phyloP scores from a whole-genome alignment of 1,140 invertebrate genomes.

The Coelopa frigida region DNA sequence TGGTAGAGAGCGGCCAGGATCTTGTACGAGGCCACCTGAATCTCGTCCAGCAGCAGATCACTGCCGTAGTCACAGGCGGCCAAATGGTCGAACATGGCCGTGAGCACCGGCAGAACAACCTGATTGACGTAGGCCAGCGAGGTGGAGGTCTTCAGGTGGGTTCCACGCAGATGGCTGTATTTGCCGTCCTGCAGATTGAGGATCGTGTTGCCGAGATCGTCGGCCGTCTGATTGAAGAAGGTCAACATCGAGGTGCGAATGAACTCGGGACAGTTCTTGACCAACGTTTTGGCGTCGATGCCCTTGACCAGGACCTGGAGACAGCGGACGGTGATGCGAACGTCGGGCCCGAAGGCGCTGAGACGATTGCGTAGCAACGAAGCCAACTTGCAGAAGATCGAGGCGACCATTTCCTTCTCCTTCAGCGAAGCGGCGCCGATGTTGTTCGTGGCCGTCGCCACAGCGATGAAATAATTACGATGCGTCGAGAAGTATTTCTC shows the following conservation, averaged over 20 bases:
- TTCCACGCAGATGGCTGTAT: constrained; percentile 93
- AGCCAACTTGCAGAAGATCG: constrained; percentile 94
- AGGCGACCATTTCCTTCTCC: constrained; percentile 99
- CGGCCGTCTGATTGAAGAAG: constrained; percentile 98
- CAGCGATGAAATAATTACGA: constrained; percentile 91
- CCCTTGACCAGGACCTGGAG: constrained; percentile 90
- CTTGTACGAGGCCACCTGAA: constrained; percentile 98
- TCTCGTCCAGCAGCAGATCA: constrained; percentile 97
- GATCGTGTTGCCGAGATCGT: constrained; percentile 94
- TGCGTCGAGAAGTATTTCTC: constrained; percentile 99
- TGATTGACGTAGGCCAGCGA: constrained; percentile 91
- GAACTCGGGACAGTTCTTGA: constrained; percentile 98
- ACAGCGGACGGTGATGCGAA: constrained; percentile 93
- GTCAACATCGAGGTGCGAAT: constrained; percentile 97
- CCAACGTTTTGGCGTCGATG: constrained; percentile 93
- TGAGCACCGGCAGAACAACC: constrained; percentile 87
- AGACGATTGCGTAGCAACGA: constrained; percentile 80
- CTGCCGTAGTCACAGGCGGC: constrained; percentile 94
- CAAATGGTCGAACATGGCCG: constrained; percentile 95
- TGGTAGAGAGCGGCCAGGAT: constrained; percentile 91
- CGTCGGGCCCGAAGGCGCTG: constrained; percentile 93
- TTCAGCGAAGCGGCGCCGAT: constrained; percentile 92
- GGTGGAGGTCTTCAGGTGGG: constrained; percentile 90
- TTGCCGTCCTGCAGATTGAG: constrained; percentile 90
- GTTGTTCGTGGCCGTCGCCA: constrained; percentile 84